phyloP scores from a whole-genome alignment of 2,888 invertebrate genomes.

The Rotaria macrura region DNA sequence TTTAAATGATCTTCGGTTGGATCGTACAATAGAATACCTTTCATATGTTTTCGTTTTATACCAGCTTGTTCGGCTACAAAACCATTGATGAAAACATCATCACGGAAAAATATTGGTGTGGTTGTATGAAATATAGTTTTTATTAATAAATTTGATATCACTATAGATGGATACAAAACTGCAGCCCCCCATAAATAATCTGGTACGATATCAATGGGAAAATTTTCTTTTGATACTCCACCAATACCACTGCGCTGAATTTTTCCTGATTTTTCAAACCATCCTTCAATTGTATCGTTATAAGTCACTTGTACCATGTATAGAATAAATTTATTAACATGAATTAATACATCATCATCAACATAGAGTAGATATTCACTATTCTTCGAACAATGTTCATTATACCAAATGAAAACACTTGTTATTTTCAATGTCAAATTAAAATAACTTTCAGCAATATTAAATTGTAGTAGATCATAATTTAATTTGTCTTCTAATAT shows the following conservation, averaged over 20 bases:
- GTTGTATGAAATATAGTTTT: background rate
- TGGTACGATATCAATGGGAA: background rate
- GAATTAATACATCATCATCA: background rate
- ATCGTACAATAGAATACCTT: background rate
- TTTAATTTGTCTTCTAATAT: background rate
- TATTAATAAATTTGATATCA: background rate
- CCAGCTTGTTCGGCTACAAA: background rate
- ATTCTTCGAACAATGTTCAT: background rate
- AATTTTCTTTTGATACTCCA: slow-evolving; percentile 6
- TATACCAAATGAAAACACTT: background rate
- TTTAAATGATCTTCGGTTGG: background rate
- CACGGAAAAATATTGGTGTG: background rate
- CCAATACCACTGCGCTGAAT: background rate
- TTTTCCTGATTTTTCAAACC: background rate
- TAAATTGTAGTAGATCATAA: background rate
- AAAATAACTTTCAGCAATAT: background rate
- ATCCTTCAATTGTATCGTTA: background rate
- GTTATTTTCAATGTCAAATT: background rate
- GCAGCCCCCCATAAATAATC: too few relatives aligned
- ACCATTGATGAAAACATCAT: background rate
- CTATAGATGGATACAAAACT: background rate
- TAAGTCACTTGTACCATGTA: background rate
- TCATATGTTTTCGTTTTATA: background rate
- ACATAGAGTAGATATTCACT: background rate
- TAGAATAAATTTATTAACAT: background rate